These are phyloP conservation scores for Chaunax sp. DNA, from an alignment of 2,797 vertebrate genomes.

Conservation along the genomic window DNA sequence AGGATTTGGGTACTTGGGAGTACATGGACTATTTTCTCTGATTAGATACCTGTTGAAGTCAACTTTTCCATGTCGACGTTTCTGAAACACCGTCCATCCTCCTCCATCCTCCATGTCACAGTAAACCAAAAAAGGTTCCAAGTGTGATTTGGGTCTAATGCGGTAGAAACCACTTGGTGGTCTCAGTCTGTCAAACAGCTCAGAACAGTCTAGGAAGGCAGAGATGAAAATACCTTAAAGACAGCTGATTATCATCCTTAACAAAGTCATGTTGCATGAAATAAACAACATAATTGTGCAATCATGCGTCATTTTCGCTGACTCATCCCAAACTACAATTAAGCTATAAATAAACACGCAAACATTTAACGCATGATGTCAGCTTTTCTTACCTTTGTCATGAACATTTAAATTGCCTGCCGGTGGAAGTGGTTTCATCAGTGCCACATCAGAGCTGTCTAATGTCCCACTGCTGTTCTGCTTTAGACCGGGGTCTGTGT, in stretches of 20 bases:
- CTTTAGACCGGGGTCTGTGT: background rate
- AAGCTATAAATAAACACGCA: background rate
- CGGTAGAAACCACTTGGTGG: constrained; percentile 87
- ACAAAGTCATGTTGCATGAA: background rate
- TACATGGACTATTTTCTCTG: background rate
- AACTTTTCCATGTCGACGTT: constrained; percentile 87
- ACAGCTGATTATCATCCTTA: background rate
- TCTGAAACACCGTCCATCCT: constrained; percentile 92
- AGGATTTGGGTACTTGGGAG: background rate
- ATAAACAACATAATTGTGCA: background rate
- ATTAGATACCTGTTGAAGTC: constrained; percentile 87
- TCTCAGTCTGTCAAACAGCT: constrained; percentile 82
- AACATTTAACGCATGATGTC: background rate
- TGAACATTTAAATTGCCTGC: constrained; percentile 87
- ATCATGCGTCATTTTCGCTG: background rate
- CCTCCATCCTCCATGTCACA: constrained; percentile 94
- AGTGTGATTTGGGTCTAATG: constrained; percentile 81
- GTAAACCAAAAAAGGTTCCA: constrained; percentile 88
- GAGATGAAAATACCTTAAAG: background rate
- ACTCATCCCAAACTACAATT: background rate
- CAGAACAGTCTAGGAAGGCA: constrained; percentile 85
- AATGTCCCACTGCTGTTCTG: constrained; percentile 38
- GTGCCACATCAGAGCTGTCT: constrained; percentile 23
- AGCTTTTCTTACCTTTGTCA: constrained; percentile 84
- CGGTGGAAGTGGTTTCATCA: constrained; percentile 69